Percentiles rank a stretch among this genome's conserved stretches.
phyloP scores from a whole-genome alignment of 2,797 vertebrate genomes.

The Hypotaenidia okinawae region DNA sequence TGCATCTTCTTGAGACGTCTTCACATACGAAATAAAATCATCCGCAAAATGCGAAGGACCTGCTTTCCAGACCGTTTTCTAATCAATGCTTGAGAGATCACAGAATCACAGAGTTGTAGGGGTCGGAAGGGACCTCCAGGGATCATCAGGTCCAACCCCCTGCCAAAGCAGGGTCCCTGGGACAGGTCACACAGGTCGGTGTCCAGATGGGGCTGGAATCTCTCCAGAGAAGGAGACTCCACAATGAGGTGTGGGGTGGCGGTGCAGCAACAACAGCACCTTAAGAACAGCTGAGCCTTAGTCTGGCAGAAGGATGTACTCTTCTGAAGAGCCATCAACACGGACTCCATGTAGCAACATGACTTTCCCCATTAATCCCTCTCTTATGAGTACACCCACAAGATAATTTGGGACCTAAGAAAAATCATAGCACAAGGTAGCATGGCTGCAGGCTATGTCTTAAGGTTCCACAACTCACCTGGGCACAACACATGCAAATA shows the following conservation, averaged over 20 bases:
- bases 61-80: neutral
- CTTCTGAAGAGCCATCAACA: neutral
- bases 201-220: too few species aligned
- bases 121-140: too few species aligned
- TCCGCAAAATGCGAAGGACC: neutral
- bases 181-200: too few species aligned
- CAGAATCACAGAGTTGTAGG: too few species aligned
- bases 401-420: neutral
- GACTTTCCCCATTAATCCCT: neutral
- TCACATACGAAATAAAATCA: neutral
- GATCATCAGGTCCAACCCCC: too few species aligned
- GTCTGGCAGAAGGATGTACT: neutral
- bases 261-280: neutral
- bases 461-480: neutral
- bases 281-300: neutral
- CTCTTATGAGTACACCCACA: neutral
- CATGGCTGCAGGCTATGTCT: neutral
- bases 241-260: neutral
- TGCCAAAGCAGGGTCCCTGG: too few species aligned
- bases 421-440: neutral
- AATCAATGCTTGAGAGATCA: fast-evolving
- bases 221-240: too few species aligned
- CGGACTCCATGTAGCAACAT: neutral
- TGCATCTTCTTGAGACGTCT: neutral
- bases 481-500: neutral